Evolutionary conservation across 2,113 vertebrate species (phyloP).

Genomic region (Neopipo cinnamomea): DNA sequence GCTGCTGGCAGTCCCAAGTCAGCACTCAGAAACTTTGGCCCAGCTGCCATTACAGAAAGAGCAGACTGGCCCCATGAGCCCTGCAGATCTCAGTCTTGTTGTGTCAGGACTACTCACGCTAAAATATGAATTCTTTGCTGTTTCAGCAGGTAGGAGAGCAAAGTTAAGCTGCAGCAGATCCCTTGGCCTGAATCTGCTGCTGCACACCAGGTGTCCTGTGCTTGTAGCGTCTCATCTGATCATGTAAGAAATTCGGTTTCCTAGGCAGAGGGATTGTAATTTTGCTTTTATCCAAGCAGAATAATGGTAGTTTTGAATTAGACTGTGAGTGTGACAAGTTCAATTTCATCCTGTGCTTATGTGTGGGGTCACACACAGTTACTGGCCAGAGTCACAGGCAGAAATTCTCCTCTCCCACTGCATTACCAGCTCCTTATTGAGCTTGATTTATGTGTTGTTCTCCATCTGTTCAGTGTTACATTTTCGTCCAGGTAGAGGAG

Average conservation of each 20-base stretch:
- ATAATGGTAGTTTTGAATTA: neutral
- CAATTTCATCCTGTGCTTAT: neutral
- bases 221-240: neutral
- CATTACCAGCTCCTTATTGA: neutral
- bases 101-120: neutral
- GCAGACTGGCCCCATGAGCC: neutral
- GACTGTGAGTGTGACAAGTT: neutral
- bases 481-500: neutral
- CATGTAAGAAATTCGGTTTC: fast-evolving
- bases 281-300: neutral
- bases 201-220: neutral
- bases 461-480: neutral
- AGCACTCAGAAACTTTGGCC: neutral
- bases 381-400: neutral
- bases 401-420: neutral
- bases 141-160: neutral
- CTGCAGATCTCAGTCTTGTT: neutral
- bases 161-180: neutral
- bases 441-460: neutral
- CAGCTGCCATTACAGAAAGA: neutral
- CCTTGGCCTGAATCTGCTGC: neutral
- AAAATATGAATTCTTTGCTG: neutral
- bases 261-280: neutral
- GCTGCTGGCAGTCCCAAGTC: neutral
- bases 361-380: neutral